phyloP scores from a whole-genome alignment of 2,797 vertebrate genomes.

The Oceanodroma leucorhoa region DNA sequence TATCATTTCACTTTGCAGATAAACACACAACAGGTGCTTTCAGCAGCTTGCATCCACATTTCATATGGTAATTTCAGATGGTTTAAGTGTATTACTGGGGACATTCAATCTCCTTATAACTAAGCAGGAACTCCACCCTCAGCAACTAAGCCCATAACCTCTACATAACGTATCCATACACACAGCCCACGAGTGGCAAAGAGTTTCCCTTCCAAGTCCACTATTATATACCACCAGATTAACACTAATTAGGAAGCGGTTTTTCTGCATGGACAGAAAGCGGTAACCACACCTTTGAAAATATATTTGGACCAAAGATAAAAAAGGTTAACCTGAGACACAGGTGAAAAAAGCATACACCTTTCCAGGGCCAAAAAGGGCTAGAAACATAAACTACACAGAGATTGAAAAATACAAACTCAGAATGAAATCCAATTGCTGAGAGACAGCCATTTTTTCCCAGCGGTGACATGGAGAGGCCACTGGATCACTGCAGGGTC shows the following conservation, averaged over 20 bases:
- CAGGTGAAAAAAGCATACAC: fast-evolving
- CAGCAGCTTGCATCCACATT: not conserved
- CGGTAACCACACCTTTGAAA: not conserved
- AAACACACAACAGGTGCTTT: not conserved
- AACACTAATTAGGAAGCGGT: not conserved
- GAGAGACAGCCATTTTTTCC: not conserved
- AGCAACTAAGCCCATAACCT: not conserved
- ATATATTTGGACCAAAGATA: not conserved
- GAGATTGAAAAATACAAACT: not conserved
- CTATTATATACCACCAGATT: not conserved
- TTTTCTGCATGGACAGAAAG: not conserved
- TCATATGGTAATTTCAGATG: not conserved
- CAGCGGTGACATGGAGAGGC: fast-evolving
- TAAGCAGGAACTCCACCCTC: not conserved
- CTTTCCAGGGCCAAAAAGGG: not conserved
- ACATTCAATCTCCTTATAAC: not conserved
- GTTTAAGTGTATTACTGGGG: not conserved
- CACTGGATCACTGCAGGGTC: not conserved
- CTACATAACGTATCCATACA: fast-evolving
- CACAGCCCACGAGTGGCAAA: not conserved
- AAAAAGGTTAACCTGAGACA: not conserved
- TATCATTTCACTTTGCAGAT: not conserved
- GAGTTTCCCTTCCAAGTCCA: not conserved
- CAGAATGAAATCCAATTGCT: fast-evolving
- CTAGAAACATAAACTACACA: not conserved